phyloP scores from a whole-genome alignment of 1,140 invertebrate species.

The Batillaria attramentaria region DNA sequence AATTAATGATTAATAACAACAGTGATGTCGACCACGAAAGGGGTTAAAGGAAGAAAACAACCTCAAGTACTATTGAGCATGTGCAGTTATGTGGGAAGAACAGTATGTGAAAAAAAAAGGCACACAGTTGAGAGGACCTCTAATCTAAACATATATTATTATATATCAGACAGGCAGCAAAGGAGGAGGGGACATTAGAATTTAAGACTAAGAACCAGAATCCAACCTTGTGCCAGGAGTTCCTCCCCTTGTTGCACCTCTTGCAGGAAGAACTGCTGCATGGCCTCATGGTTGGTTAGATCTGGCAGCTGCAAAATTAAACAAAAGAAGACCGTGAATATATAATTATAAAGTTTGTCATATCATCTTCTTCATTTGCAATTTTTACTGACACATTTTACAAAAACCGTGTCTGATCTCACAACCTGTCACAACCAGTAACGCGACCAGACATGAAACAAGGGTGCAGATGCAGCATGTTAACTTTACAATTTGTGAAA shows the following conservation, averaged over 20 bases:
- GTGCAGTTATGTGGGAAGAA: too few relatives aligned
- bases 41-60: too few relatives aligned
- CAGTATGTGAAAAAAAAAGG: neutral
- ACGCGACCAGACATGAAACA: too few relatives aligned
- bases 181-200: neutral
- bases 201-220: constrained; percentile 18
- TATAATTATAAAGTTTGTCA: neutral
- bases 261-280: constrained; percentile 92
- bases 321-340: neutral
- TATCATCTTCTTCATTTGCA: neutral
- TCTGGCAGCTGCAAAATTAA: constrained; percentile 77
- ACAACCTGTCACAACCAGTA: too few relatives aligned
- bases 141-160: neutral
- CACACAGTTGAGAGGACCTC: neutral
- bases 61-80: too few relatives aligned
- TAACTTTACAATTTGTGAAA: too few relatives aligned
- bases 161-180: too few relatives aligned
- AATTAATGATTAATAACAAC: too few relatives aligned
- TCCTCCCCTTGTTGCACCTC: constrained; percentile 90
- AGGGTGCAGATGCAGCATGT: too few relatives aligned
- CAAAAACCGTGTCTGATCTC: neutral
- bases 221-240: constrained; percentile 80
- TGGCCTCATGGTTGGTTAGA: constrained; percentile 90
- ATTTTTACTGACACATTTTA: neutral
- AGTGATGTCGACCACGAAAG: too few relatives aligned